A percentile compares a stretch with the other conserved stretches of the same genome.
These are phyloP conservation scores for Andricus quercusramuli DNA, from an alignment of 2,888 invertebrate species.

Conservation along the genomic window DNA sequence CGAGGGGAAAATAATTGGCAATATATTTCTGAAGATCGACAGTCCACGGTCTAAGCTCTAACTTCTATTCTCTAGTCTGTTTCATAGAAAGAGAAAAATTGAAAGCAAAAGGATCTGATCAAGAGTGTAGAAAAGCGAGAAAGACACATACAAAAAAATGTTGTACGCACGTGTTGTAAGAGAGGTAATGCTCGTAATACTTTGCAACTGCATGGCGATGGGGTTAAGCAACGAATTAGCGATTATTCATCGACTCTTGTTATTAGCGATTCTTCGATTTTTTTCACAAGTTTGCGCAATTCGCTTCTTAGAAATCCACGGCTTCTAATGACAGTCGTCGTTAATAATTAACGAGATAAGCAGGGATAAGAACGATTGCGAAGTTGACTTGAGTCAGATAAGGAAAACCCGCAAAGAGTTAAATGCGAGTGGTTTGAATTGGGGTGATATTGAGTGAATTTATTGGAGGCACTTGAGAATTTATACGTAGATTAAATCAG, in stretches of 20 bases:
- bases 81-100: conserved; percentile 1
- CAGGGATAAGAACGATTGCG: conserved; percentile 10
- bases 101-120: conserved; percentile 19
- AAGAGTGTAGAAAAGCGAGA: conserved; percentile 45
- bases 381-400: conserved; percentile 32
- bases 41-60: conserved; percentile 6
- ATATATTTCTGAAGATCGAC: conserved; percentile 41
- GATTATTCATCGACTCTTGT: conserved; percentile 39
- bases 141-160: conserved; percentile 18
- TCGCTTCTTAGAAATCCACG: conserved; percentile 15
- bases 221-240: conserved; percentile 38
- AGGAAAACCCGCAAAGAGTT: conserved; percentile 1
- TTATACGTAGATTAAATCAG: conserved; percentile 30
- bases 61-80: conserved; percentile 31
- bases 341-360: conserved; percentile 40
- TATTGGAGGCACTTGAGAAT: conserved; percentile 35
- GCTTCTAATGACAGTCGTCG: conserved; percentile 32
- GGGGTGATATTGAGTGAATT: conserved; percentile 18
- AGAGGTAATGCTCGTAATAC: conserved; percentile 29
- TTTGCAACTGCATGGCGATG: conserved; percentile 5
- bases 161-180: conserved; percentile 37
- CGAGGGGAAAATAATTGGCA: conserved; percentile 39
- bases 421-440: conserved; percentile 34
- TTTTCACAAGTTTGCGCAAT: conserved; percentile 13
- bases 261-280: conserved; percentile 31